Evolutionary conservation across 2,797 vertebrate species (phyloP).

Genomic region (Tolypeutes matacus): DNA sequence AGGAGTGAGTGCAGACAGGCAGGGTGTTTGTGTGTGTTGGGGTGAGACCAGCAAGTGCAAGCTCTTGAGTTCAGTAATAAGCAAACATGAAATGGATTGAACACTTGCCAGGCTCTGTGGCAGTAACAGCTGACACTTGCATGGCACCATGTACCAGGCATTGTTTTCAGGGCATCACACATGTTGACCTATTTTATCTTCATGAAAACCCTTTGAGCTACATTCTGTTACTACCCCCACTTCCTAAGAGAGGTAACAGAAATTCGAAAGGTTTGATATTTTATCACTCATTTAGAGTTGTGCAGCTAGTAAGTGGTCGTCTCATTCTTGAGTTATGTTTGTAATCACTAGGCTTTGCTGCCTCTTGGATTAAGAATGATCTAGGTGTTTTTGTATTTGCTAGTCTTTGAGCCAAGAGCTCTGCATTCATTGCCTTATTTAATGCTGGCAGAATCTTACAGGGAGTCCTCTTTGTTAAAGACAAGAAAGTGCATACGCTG

Average conservation of each 20-base stretch:
- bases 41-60: not conserved
- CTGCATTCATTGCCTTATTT: not conserved
- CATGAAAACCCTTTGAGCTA: not conserved
- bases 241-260: not conserved
- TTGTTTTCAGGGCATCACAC: not conserved
- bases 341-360: not conserved
- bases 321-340: not conserved
- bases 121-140: not conserved
- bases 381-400: not conserved
- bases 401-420: not conserved
- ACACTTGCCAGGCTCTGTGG: not conserved
- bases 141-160: not conserved
- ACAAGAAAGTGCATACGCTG: not conserved
- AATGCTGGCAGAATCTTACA: not conserved
- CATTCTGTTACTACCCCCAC: not conserved
- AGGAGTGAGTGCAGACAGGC: not conserved
- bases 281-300: not conserved
- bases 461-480: not conserved
- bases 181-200: not conserved
- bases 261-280: not conserved
- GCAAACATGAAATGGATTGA: not conserved
- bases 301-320: not conserved
- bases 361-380: not conserved
- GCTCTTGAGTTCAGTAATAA: constrained; percentile 15
- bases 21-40: not conserved